These are phyloP conservation scores for Amia ocellicauda DNA, from an alignment of 2,113 vertebrate genomes.

Conservation along the genomic window DNA sequence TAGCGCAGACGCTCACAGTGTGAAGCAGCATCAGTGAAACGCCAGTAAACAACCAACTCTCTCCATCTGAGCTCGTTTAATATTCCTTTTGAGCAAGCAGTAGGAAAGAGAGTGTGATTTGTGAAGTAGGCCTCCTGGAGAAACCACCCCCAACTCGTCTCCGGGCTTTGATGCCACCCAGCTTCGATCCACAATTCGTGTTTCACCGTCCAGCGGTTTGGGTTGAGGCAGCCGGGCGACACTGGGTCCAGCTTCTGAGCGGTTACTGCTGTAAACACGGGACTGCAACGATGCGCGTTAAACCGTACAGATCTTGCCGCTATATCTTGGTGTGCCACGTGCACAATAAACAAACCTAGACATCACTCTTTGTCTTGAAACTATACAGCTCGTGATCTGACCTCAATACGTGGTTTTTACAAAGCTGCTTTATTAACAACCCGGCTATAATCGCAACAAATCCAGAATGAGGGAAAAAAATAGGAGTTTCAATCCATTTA, in stretches of 20 bases:
- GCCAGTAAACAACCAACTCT: not conserved
- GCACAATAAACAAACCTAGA: no score
- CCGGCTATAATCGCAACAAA: conserved; percentile 20
- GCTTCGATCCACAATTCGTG: no score
- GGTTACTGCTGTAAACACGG: no score
- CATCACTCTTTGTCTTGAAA: not conserved
- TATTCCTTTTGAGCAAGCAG: not conserved
- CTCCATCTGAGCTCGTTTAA: not conserved
- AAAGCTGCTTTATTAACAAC: conserved; percentile 14
- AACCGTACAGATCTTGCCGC: no score
- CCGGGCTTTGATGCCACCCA: no score
- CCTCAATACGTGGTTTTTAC: conserved; percentile 8
- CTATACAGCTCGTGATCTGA: not conserved
- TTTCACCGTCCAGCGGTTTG: no score
- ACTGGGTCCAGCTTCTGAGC: no score
- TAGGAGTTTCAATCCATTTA: conserved; percentile 12
- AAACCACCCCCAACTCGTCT: not conserved
- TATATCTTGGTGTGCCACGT: no score
- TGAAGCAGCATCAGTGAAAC: not conserved
- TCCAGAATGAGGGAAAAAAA: conserved; percentile 7
- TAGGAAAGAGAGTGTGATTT: not conserved
- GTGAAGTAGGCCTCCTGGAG: not conserved
- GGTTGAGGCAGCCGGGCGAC: no score
- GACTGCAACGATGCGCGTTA: no score
- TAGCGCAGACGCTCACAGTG: no score